Evolutionary conservation across 2,797 vertebrate genomes (phyloP), one percentile per base, ranked within the genome.

Genomic region (Sebastes taczanowskii): DNA sequence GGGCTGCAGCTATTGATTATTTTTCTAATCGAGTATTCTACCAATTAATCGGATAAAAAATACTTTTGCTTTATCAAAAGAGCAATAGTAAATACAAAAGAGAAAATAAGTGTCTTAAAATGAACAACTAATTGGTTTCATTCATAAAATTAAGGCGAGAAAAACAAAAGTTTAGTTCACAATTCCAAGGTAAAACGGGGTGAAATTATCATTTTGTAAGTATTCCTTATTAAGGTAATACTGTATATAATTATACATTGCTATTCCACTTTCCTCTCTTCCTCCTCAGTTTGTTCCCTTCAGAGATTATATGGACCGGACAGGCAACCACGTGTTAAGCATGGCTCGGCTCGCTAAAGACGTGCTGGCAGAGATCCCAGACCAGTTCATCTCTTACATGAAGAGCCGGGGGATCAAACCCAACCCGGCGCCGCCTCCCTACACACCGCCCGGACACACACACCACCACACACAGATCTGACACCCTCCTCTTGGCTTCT

Each of bases 331-430:
- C 0, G 98, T 98, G 80, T 90, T 99, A 42, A 98, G 97, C 91
- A 99, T 99, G 98, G 97, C 98, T 0, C 97, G 98, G 72, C 95
- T 99, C 66, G 98, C 98, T 65, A 98, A 98, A 66, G 98, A 99
- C 0, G 98, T 99, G 82, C 95, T 99, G 75, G 98, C 98, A 0
- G 98, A 99, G 94, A 99, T 99, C 83, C 98, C 98, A 0, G 98
- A 99, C 90, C 98, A 99, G 94, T 97, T 99, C 79, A 98, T 99
- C 86, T 99, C 98, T 79, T 99, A 99, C 95, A 99, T 99, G 98
- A 99, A 98, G 94, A 97, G 96, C 13, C 95, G 96, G 3, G 97
- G 97, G 82, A 97, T 99, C 94, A 98, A 99, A 91, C 98, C 98
- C 1, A 96, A 95, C 85, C 87, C 96, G 0, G 95, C 96, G 0